Evolutionary conservation across 35 echinoderm and acorn worm species (phyloP), one percentile per base, ranked within the genome.

Genomic region (Patiria miniata): DNA sequence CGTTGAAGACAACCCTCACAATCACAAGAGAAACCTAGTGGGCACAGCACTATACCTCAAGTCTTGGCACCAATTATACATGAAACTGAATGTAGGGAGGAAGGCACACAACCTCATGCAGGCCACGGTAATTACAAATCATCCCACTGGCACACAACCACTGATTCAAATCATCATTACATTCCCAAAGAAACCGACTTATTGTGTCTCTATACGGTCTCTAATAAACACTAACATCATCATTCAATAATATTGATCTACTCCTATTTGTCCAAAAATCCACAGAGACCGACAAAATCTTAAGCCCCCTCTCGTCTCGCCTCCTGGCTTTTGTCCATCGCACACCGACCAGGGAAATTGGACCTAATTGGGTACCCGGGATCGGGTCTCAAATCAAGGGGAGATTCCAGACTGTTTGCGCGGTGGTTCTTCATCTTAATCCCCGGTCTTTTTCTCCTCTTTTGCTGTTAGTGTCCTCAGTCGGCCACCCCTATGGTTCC

Each of bases 211-310:
- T 47, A n/a, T n/a, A 47, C 42, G 42, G 42, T 12, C 12, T 12
- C 42, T 12, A 12, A 47, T 47, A 4, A 47, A 4, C 4, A 47
- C 42, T 12, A 47, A 47, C 42, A 47, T 10, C 65, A 22, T 23
- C 65, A 30, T 26, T 73, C 65, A 36, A 68, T 68, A 7, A 73
- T 73, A 73, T 73, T 73, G 65, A 73, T 73, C 34, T 9, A 32
- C 19, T 9, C 26, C 26, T 73, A 34, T 73, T 73, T 73, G 65
- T 73, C 15, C 65, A 26, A 73, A 73, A 26, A n/a, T n/a, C 65
- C 8, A 32, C 34, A 32, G 26, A 73, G 26, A 36, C 2, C 29
- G 26, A 5, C 1, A 26, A 30, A 73, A 36, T 73, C 65, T 23
- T 73, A 73, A 73, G 65, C 65, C 65, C 65, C 65, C 23, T 14